phyloP scores from a whole-genome alignment of 2,113 vertebrate genomes.

The Phylloscopus trochilus region DNA sequence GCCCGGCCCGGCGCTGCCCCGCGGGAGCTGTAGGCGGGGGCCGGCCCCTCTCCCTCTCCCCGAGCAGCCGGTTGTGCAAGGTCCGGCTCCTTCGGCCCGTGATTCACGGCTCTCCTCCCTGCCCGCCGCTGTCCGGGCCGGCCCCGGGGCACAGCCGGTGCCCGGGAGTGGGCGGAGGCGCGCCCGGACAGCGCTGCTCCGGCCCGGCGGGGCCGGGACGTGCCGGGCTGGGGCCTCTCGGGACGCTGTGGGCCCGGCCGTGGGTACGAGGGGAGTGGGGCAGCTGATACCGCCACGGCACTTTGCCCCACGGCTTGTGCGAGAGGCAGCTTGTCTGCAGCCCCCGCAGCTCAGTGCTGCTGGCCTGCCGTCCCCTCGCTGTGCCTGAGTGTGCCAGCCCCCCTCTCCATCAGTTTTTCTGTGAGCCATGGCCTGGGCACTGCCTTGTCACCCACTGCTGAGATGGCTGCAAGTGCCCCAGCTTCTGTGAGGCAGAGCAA shows the following conservation, averaged over 20 bases:
- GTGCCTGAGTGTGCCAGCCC: not conserved
- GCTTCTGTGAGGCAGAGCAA: not conserved
- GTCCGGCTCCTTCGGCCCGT: not conserved
- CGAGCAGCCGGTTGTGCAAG: slow-evolving; percentile 15
- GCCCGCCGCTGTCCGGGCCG: not conserved
- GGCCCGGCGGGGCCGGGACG: not conserved
- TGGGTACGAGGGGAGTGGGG: not conserved
- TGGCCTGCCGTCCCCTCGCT: not conserved
- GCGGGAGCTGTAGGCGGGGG: not conserved
- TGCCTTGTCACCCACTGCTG: not conserved
- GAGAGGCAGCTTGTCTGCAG: not conserved
- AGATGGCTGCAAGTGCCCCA: not conserved
- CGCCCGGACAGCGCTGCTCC: not conserved
- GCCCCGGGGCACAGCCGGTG: not conserved
- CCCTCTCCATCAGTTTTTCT: not conserved
- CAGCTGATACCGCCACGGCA: too few relatives aligned
- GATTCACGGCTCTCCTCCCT: slow-evolving; percentile 9
- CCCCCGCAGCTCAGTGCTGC: not conserved
- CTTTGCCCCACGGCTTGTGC: not conserved
- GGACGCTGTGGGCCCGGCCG: not conserved
- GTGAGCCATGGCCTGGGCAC: not conserved
- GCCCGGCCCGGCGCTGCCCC: not conserved
- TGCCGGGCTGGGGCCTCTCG: not conserved
- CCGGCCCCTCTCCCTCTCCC: not conserved
- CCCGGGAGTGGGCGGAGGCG: not conserved